Evolutionary conservation across 2,888 invertebrate genomes (phyloP), one percentile per base, ranked within the genome.

Genomic region (Trichogramma dendrolimi): DNA sequence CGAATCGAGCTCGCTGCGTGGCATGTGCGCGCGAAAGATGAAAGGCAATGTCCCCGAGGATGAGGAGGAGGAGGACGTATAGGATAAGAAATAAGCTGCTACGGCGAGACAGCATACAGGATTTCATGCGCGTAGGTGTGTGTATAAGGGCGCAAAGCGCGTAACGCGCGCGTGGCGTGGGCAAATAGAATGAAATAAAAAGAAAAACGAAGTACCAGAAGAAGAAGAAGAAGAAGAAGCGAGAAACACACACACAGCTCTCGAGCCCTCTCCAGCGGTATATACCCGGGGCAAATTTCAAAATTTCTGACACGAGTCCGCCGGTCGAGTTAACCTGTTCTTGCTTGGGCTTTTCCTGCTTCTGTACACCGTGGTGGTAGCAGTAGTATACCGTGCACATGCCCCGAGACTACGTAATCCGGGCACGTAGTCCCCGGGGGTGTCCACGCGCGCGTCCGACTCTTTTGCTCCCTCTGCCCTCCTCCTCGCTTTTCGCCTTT

Each of bases 401-500:
- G 27, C 27, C 56, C 40, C 55, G 62, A 59, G 61, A 66, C 61
- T 60, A 63, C 50, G 62, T 60, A 67, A 68, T 67, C 68, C 60
- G 59, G 62, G 65, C 68, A 68, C 68, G 68, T 68, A 68, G 65
- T 60, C 60, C 56, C 62, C 54, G 11, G 54, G 63, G 66, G 61
- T 61, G 61, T 61, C 59, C 63, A 54, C 51, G 61, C 53, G 52
- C 7, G 39, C 27, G 27, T 58, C 62, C 48, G 52, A 43, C 53
- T 39, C 8, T 56, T 40, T 27, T 51, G 11, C 14, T 48, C 49
- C 54, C 10, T 38, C 52, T 46, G 47, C 57, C 56, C 43, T 56
- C 53, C 38, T 53, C 43, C 53, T 57, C 55, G 55, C 49, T 56
- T 56, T 49, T 10, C 55, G 49, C n/a, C 57, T 46, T 8, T 44